A percentile compares a stretch with the other conserved stretches of the same genome.
phyloP scores from a whole-genome alignment of 2,888 invertebrate genomes.

The Heliconius cydno region DNA sequence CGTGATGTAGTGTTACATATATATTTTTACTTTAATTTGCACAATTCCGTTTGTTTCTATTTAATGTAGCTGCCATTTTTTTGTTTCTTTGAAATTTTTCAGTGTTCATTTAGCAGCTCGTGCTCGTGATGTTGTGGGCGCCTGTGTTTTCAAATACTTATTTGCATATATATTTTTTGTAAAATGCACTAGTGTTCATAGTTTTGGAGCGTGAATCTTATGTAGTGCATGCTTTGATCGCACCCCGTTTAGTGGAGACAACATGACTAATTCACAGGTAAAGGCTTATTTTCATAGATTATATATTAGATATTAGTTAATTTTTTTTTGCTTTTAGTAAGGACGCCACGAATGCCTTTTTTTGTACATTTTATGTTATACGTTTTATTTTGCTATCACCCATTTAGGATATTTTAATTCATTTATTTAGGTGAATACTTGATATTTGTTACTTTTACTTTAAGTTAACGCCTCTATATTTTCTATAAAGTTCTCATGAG shows the following conservation, averaged over 20 bases:
- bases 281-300: conserved; percentile 55
- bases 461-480: conserved; percentile 14
- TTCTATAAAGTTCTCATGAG: conserved; percentile 37
- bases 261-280: conserved; percentile 86
- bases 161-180: conserved; percentile 72
- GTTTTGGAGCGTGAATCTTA: conserved; percentile 70
- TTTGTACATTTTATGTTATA: background rate
- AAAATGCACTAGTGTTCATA: conserved; percentile 76
- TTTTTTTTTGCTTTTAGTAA: conserved; percentile 1
- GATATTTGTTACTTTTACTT: conserved; percentile 11
- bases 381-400: background rate
- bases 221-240: conserved; percentile 80
- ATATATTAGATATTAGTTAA: background rate
- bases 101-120: conserved; percentile 75
- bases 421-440: background rate
- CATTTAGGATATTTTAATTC: background rate
- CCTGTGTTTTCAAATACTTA: conserved; percentile 73
- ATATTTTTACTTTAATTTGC: conserved; percentile 51
- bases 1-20: conserved; percentile 52
- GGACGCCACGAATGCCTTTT: background rate
- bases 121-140: conserved; percentile 78
- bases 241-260: conserved; percentile 71
- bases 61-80: conserved; percentile 71
- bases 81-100: conserved; percentile 73
- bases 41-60: conserved; percentile 56